Evolutionary conservation across 2,888 invertebrate genomes (phyloP).

Genomic region (Pheosia tremula): DNA sequence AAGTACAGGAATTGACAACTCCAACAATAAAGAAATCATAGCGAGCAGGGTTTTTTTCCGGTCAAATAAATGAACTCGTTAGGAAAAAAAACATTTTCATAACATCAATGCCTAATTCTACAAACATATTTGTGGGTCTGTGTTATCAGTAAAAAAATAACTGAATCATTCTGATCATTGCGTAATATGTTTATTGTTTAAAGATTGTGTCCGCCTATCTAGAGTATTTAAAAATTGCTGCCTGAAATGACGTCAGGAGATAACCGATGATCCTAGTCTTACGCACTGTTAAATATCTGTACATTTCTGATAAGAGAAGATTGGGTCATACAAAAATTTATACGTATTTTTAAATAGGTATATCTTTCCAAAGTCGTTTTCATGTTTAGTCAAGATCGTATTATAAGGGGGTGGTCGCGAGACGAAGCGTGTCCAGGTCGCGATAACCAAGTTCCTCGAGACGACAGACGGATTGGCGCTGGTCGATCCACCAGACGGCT

Average conservation of each 20-base stretch:
- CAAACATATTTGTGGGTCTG: neutral
- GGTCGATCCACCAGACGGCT: conserved; percentile 50
- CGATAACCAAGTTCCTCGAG: conserved; percentile 42
- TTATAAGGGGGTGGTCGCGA: conserved; percentile 6
- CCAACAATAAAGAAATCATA: too few species aligned
- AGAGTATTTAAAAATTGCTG: neutral
- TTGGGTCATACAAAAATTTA: neutral
- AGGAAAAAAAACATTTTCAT: neutral
- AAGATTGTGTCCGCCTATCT: too few species aligned
- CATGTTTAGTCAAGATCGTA: neutral
- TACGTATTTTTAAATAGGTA: too few species aligned
- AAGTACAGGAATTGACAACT: too few species aligned
- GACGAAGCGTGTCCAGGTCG: conserved; percentile 42
- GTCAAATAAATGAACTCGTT: too few species aligned
- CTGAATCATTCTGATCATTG: neutral
- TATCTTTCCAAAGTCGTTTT: neutral
- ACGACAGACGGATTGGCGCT: conserved; percentile 66
- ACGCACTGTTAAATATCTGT: neutral
- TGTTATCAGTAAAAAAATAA: neutral
- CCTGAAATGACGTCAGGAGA: conserved; percentile 1
- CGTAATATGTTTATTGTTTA: neutral
- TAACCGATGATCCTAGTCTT: neutral
- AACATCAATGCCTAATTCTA: neutral
- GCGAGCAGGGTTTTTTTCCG: too few species aligned
- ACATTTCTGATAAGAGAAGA: neutral